Evolutionary conservation across 1,140 invertebrate species (phyloP).

Genomic region (Adelges cooleyi): DNA sequence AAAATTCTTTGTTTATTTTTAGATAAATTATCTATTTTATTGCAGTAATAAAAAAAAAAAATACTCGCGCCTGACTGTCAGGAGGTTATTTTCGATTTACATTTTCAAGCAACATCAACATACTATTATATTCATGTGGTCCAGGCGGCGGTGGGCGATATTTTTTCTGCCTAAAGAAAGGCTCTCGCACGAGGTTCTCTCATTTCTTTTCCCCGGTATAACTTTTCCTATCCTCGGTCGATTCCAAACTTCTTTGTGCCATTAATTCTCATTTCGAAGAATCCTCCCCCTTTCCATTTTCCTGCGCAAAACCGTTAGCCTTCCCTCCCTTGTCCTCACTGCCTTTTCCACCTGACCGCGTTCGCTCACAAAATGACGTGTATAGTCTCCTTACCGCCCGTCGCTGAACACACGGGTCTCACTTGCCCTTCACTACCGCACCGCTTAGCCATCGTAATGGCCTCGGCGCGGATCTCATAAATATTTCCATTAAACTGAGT

Average conservation of each 20-base stretch:
- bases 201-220: too few species aligned
- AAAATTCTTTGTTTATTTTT: too few species aligned
- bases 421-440: not conserved
- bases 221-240: constrained; percentile 11
- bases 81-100: too few species aligned
- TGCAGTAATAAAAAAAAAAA: too few species aligned
- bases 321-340: not conserved
- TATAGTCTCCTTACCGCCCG: not conserved
- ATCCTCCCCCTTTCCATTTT: not conserved
- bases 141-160: too few species aligned
- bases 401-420: not conserved
- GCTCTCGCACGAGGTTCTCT: too few species aligned
- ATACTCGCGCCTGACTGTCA: too few species aligned
- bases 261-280: constrained; percentile 18
- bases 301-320: not conserved
- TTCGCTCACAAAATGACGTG: not conserved
- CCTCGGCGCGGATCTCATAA: constrained; percentile 22
- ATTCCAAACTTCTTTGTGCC: constrained; percentile 22
- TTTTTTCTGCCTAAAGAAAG: too few species aligned
- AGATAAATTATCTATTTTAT: too few species aligned
- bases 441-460: not conserved
- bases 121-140: too few species aligned
- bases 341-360: constrained; percentile 9
- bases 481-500: constrained; percentile 27
- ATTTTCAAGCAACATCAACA: too few species aligned